Evolutionary conservation across 2,888 invertebrate species (phyloP).

Genomic region (Sussaba pulchella): DNA sequence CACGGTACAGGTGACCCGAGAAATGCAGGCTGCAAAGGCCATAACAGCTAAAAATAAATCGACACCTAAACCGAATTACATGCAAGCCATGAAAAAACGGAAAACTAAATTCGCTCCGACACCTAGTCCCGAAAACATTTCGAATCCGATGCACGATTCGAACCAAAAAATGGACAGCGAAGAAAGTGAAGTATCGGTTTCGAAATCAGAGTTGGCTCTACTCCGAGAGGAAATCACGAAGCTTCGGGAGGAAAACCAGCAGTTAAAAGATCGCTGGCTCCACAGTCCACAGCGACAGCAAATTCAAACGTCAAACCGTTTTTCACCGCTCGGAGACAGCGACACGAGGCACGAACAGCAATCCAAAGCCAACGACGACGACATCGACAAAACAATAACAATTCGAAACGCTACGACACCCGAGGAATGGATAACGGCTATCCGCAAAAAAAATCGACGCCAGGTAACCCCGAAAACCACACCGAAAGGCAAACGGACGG

Average conservation of each 20-base stretch:
- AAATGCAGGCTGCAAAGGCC: neutral
- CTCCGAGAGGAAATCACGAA: neutral
- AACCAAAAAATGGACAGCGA: neutral
- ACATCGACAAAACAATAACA: neutral
- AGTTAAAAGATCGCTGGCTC: neutral
- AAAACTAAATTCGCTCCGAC: neutral
- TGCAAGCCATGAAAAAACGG: neutral
- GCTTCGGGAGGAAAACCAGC: neutral
- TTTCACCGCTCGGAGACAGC: neutral
- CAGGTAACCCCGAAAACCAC: neutral
- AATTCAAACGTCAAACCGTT: neutral
- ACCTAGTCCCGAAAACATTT: neutral
- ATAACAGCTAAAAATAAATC: neutral
- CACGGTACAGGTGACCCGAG: neutral
- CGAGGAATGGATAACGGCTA: neutral
- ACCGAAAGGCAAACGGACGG: neutral
- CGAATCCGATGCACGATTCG: neutral
- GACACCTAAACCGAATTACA: neutral
- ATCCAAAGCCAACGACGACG: neutral
- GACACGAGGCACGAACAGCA: too few species aligned
- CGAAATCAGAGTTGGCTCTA: neutral
- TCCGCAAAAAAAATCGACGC: neutral
- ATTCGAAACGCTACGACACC: neutral
- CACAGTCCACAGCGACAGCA: neutral
- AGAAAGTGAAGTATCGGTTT: neutral